Evolutionary conservation across 1,140 invertebrate species (phyloP), one percentile per base, ranked within the genome.

Genomic region (Drosophila athabasca): DNA sequence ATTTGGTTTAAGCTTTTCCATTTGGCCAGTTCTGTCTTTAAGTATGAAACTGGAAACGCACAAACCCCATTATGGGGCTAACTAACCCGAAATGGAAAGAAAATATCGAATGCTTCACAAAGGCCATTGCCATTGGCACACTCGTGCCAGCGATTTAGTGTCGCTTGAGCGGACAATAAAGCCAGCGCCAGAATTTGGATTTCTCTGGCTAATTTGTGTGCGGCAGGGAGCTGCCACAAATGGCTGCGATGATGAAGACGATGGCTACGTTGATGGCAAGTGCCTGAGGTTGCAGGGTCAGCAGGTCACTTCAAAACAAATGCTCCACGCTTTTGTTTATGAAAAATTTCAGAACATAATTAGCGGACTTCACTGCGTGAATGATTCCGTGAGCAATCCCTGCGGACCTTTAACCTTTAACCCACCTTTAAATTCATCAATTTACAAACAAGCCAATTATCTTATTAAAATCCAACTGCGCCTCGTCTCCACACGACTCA

Each of bases 391-490:
- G 24, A 4, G 3, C 17, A 4, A 39, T 6, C 1, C 17, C 0
- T 15, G 26, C 2, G 2, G 4, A 19, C 17, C 35, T 43, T 43
- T 1, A n/a, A n/a, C n/a, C n/a, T n/a, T n/a, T n/a, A n/a, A n/a
- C n/a, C n/a, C 3, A 57, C 35, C 11, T n/a, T 6, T 1, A 8
- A 65, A 58, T 22, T 54, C 31, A 81, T 67, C 67, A 48, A 61
- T 69, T 48, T 57, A 41, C 13, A 48, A 82, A 58, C 67, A 49
- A 65, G 75, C 68, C 79, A 83, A 87, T 87, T 85, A 82, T 68
- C 78, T 62, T 85, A 87, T 85, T 82, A 82, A 67, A 65, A 71
- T 66, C 70, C 66, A 71, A 75, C 82, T 62, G 46, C 29, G n/a
- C 11, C 24, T 15, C 46, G 19, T 1, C 43, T 19, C 11, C 24